Evolutionary conservation across 2,797 vertebrate genomes (phyloP).

Genomic region (Limosa lapponica): DNA sequence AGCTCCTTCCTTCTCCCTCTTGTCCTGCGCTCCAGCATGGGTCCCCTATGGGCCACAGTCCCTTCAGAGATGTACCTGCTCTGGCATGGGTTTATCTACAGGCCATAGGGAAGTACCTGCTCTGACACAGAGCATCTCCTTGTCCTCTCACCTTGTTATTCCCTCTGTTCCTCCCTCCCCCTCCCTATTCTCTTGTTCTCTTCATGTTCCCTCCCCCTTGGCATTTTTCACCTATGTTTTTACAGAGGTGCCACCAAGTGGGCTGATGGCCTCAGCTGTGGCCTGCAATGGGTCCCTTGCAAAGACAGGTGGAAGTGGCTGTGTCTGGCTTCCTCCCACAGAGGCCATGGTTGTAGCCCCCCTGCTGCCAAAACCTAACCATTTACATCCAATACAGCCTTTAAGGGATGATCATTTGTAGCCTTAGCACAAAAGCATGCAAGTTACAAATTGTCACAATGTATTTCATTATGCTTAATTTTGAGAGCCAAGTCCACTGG

Average conservation of each 20-base stretch:
- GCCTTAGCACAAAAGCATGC: background rate
- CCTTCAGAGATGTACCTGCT: background rate
- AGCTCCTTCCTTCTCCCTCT: background rate
- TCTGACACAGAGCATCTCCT: background rate
- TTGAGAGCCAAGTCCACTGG: background rate
- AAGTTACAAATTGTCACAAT: background rate
- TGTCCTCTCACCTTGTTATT: background rate
- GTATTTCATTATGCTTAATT: background rate
- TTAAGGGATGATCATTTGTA: background rate
- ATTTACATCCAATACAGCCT: background rate
- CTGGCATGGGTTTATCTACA: background rate
- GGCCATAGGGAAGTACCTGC: background rate
- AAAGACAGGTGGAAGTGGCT: background rate
- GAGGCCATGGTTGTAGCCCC: background rate
- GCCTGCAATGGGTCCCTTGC: background rate
- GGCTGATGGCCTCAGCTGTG: background rate
- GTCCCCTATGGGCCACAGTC: background rate
- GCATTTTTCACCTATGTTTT: background rate
- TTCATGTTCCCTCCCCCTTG: rapidly evolving
- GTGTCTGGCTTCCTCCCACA: background rate
- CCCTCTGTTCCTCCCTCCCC: background rate
- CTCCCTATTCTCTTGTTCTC: background rate
- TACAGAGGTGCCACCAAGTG: background rate
- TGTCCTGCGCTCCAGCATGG: background rate
- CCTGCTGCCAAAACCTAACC: background rate